Evolutionary conservation across 2,113 vertebrate species (phyloP).

Genomic region (Oriolus oriolus): DNA sequence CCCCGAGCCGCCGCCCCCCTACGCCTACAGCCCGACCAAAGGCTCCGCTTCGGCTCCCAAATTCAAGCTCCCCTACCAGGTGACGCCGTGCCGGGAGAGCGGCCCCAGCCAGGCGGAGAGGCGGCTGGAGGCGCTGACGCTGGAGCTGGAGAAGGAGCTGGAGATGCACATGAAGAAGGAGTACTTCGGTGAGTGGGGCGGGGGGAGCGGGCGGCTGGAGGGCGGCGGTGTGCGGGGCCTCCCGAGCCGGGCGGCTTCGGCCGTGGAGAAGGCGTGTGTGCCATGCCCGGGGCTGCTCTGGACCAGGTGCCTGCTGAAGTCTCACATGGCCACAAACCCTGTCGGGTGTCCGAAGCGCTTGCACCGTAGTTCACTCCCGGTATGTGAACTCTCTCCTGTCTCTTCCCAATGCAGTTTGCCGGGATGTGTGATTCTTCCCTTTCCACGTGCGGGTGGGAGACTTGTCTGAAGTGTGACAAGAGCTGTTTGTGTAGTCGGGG

Average conservation of each 20-base stretch:
- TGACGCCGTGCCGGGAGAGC: slow-evolving; percentile 83
- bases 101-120: slow-evolving; percentile 91
- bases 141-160: slow-evolving; percentile 94
- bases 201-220: not conserved
- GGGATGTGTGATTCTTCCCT: not conserved
- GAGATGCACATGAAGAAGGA: slow-evolving; percentile 96
- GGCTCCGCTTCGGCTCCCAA: slow-evolving; percentile 70
- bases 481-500: not conserved
- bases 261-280: not conserved
- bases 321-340: rapidly evolving
- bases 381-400: not conserved
- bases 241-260: not conserved
- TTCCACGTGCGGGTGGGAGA: not conserved
- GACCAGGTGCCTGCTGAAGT: not conserved
- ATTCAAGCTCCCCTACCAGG: slow-evolving; percentile 87
- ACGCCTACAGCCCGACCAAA: slow-evolving; percentile 72
- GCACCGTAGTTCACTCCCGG: rapidly evolving
- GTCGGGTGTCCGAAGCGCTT: not conserved
- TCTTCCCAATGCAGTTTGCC: not conserved
- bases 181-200: slow-evolving; percentile 88
- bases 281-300: not conserved
- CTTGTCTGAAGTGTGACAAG: not conserved
- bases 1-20: slow-evolving; percentile 52
- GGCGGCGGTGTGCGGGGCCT: not conserved
- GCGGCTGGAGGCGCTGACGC: slow-evolving; percentile 90